Conservation (phyloP, 2,888 invertebrate species). For the Mythimna vitellina region DNA sequence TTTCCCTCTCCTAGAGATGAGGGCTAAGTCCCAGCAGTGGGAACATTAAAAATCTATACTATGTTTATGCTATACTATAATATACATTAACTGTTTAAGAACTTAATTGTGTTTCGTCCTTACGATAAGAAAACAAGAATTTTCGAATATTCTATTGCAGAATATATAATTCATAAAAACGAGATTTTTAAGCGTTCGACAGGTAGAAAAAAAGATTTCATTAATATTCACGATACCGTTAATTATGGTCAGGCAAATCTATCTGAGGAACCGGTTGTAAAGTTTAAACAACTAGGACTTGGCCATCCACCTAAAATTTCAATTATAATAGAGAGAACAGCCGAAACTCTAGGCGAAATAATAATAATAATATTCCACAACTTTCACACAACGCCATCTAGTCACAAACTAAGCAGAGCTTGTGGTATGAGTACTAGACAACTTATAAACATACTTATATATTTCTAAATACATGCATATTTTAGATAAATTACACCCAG, state of each 20-base stretch:
- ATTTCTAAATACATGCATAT: too few species aligned
- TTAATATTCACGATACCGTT: constrained; percentile 34
- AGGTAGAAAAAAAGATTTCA: constrained; percentile 19
- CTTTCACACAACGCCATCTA: too few species aligned
- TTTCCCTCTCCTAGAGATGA: too few species aligned
- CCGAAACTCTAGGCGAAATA: neutral
- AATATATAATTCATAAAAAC: constrained; percentile 7
- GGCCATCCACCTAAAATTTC: neutral
- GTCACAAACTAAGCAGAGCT: too few species aligned
- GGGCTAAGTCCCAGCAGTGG: too few species aligned
- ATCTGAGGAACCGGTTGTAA: constrained; percentile 7
- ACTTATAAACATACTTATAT: too few species aligned
- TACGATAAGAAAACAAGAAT: neutral
- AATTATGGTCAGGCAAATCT: neutral
- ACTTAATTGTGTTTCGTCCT: neutral
- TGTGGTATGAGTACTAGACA: too few species aligned
- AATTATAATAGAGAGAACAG: neutral
- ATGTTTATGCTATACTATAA: too few species aligned
- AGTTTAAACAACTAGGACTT: neutral
- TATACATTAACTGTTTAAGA: neutral
- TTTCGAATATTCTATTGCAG: neutral
- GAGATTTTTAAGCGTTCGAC: neutral
- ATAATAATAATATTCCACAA: too few species aligned
- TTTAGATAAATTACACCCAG: too few species aligned
- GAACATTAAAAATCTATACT: too few species aligned